Conservation (phyloP, 2,888 invertebrate species). For the Monochamus alternatus region DNA sequence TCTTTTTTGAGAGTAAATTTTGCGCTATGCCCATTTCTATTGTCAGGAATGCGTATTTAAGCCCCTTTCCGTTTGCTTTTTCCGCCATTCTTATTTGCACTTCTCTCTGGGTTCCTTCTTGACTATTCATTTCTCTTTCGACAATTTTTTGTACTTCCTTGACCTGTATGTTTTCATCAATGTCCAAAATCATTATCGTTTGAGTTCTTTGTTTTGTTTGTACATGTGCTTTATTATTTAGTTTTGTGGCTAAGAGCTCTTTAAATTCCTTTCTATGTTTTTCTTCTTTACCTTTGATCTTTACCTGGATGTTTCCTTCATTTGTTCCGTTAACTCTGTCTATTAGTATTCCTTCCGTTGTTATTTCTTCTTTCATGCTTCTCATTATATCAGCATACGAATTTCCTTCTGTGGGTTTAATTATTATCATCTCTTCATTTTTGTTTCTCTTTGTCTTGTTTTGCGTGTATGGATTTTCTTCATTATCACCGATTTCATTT, state of each 20-base stretch:
- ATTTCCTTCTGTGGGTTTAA: background rate
- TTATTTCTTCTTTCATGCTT: background rate
- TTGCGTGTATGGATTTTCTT: background rate
- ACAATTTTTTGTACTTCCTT: background rate
- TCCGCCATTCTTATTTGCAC: background rate
- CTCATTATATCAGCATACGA: background rate
- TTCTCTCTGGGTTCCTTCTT: background rate
- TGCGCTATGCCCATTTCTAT: background rate
- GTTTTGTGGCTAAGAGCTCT: constrained; percentile 59
- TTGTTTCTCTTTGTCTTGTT: background rate
- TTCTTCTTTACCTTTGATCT: background rate
- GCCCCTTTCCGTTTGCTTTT: background rate
- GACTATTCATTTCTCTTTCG: background rate
- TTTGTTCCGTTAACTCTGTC: background rate
- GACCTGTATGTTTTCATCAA: background rate
- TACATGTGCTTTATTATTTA: background rate
- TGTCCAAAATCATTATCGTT: constrained; percentile 5
- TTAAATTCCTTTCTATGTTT: background rate
- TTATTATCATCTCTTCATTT: background rate
- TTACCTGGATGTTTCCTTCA: background rate
- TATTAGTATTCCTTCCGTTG: background rate
- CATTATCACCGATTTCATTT: background rate
- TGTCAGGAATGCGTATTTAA: background rate
- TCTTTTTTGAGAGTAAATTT: background rate
- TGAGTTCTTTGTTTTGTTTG: background rate